Conservation (phyloP, 35 echinoderm and acorn worm species). For the Apostichopus parvimensis region DNA sequence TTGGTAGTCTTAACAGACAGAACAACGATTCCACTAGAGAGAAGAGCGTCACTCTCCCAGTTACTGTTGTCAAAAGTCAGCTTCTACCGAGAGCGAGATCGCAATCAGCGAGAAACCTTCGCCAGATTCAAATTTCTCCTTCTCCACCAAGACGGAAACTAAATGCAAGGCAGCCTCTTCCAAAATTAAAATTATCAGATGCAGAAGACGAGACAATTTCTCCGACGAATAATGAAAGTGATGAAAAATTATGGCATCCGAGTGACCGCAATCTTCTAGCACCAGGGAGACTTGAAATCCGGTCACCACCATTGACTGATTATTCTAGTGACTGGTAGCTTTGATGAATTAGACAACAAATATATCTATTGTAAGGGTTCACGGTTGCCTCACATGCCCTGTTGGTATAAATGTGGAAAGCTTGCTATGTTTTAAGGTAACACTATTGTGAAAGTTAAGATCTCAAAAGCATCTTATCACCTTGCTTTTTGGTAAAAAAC, state of each 20-base stretch:
- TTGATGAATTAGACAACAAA: too few species aligned
- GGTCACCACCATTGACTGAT: constrained; percentile 41
- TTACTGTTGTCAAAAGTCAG: constrained; percentile 25
- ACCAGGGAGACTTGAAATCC: constrained; percentile 28
- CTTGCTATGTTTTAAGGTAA: too few species aligned
- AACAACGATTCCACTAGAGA: neutral
- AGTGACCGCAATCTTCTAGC: constrained; percentile 10
- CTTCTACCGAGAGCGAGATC: constrained; percentile 30
- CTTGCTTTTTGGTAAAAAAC: too few species aligned
- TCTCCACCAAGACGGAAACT: constrained; percentile 1
- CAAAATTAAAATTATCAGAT: constrained; percentile 30
- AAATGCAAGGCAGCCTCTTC: constrained; percentile 4
- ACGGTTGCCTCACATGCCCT: too few species aligned
- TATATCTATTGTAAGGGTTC: too few species aligned
- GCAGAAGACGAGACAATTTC: neutral
- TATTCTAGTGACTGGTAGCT: constrained; percentile 32
- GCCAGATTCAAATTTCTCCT: constrained; percentile 21
- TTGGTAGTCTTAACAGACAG: neutral
- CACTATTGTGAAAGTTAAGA: too few species aligned
- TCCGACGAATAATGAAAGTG: neutral
- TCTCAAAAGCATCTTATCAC: too few species aligned
- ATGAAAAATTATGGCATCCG: neutral
- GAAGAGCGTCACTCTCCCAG: neutral
- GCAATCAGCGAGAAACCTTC: constrained; percentile 19
- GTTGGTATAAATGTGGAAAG: too few species aligned